phyloP scores from a whole-genome alignment of 2,113 vertebrate species.

The Hippoglossus stenolepis region DNA sequence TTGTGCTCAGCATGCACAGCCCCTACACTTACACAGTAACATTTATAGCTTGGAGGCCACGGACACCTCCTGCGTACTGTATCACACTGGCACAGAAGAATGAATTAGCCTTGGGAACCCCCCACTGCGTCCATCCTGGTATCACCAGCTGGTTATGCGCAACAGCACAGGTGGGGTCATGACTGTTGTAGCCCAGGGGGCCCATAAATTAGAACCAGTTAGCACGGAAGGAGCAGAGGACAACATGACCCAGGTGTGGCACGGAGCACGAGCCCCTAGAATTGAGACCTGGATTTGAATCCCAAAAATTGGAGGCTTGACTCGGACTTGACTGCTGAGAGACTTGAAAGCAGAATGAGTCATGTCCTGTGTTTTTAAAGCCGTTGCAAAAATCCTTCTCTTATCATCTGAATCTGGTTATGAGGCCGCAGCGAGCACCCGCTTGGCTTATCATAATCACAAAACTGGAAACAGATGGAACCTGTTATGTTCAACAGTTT shows the following conservation, averaged over 20 bases:
- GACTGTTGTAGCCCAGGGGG: slow-evolving; percentile 59
- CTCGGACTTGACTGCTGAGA: background rate
- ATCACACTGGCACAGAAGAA: slow-evolving; percentile 25
- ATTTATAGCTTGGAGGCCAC: slow-evolving; percentile 4
- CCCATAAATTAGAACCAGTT: slow-evolving; percentile 65
- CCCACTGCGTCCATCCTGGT: slow-evolving; percentile 26
- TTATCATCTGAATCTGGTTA: slow-evolving; percentile 1
- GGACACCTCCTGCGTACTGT: slow-evolving; percentile 11
- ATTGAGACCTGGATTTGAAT: background rate
- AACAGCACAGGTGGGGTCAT: slow-evolving; percentile 63
- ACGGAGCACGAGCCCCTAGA: slow-evolving; percentile 17
- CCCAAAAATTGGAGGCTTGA: background rate
- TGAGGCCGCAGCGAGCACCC: background rate
- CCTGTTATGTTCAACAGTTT: background rate
- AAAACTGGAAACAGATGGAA: background rate
- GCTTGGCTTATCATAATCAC: background rate
- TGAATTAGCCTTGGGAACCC: slow-evolving; percentile 26
- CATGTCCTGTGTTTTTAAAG: background rate
- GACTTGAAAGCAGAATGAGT: background rate
- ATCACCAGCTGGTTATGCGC: slow-evolving; percentile 67
- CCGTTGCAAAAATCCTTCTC: background rate
- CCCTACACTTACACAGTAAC: background rate
- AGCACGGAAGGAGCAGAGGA: slow-evolving; percentile 35
- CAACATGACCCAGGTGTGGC: slow-evolving; percentile 51
- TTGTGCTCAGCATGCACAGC: background rate